Evolutionary conservation across 2,113 vertebrate species (phyloP).

Genomic region (Oreochromis aureus): DNA sequence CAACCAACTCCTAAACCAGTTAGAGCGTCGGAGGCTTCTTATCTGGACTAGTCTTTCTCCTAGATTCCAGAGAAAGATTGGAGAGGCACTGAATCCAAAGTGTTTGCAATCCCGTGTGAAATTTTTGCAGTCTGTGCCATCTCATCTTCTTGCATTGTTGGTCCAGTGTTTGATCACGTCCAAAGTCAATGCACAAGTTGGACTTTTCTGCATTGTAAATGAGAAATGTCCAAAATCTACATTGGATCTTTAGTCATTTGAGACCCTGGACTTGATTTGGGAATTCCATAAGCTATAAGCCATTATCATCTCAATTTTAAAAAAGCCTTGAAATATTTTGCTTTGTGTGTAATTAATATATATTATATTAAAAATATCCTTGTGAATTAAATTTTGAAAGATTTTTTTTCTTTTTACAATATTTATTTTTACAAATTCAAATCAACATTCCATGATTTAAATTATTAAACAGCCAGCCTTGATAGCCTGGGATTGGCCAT

Average conservation of each 20-base stretch:
- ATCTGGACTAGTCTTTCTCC: background rate
- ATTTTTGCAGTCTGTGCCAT: background rate
- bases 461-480: background rate
- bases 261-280: background rate
- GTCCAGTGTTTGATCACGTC: background rate
- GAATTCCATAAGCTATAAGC: background rate
- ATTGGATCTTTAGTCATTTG: background rate
- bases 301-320: background rate
- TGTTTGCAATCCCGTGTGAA: background rate
- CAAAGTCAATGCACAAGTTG: background rate
- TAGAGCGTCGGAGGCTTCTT: background rate
- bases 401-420: background rate
- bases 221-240: background rate
- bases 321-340: background rate
- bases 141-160: background rate
- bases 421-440: background rate
- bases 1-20: background rate
- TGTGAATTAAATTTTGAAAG: background rate
- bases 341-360: background rate
- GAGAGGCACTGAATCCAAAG: background rate
- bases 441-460: background rate
- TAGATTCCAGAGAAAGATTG: background rate
- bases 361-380: background rate
- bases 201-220: background rate
- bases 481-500: background rate